A percentile compares a stretch with the other conserved stretches of the same genome.
phyloP scores from a whole-genome alignment of 1,140 invertebrate genomes.

The Chironomus striatipennis region DNA sequence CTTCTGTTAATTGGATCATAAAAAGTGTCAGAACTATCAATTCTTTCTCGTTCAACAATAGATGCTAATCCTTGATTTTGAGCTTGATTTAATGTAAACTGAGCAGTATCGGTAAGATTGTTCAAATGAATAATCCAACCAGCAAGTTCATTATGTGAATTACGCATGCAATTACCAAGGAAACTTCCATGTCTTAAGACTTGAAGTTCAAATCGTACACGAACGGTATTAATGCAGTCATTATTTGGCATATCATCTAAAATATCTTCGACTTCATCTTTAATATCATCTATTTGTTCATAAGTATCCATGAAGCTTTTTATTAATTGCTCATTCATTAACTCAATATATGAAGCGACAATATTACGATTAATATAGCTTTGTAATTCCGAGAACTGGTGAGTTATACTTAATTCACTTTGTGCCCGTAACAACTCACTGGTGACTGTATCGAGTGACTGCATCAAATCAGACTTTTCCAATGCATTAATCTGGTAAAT shows the following conservation, averaged over 20 bases:
- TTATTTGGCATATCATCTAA: background rate
- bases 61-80: background rate
- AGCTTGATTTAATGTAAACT: background rate
- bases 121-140: background rate
- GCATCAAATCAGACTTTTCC: background rate
- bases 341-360: background rate
- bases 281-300: background rate
- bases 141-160: background rate
- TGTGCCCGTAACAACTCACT: background rate
- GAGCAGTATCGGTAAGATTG: background rate
- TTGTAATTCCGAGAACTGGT: background rate
- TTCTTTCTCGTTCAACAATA: background rate
- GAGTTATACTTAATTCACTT: background rate
- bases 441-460: background rate
- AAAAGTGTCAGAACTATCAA: background rate
- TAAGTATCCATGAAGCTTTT: constrained; percentile 15
- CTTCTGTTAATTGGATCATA: background rate
- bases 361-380: background rate
- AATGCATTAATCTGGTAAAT: background rate
- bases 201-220: background rate
- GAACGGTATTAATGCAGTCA: background rate
- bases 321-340: background rate
- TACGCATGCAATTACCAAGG: background rate
- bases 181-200: background rate
- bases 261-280: background rate